phyloP scores from a whole-genome alignment of 2,797 vertebrate species.

The Sebastiscus tertius region DNA sequence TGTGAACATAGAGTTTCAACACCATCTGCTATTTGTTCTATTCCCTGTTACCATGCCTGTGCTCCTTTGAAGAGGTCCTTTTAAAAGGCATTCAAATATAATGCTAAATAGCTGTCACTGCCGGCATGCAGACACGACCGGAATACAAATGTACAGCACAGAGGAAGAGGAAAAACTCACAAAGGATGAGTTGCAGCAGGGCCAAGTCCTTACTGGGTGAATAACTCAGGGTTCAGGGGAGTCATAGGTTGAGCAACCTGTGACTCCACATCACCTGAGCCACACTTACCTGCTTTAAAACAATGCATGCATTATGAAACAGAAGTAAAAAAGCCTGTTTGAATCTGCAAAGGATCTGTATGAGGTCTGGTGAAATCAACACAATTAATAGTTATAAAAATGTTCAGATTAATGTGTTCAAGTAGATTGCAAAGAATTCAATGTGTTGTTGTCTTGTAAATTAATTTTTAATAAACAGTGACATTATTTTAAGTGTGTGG shows the following conservation, averaged over 20 bases:
- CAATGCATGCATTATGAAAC: slow-evolving; percentile 1
- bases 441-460: neutral
- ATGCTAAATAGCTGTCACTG: slow-evolving; percentile 82
- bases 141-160: slow-evolving; percentile 68
- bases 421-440: neutral
- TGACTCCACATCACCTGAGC: neutral
- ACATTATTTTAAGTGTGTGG: neutral
- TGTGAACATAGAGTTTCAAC: slow-evolving; percentile 76
- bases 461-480: neutral
- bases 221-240: slow-evolving; percentile 3
- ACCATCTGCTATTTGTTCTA: slow-evolving; percentile 83
- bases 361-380: neutral
- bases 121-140: slow-evolving; percentile 44
- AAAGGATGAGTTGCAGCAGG: slow-evolving; percentile 27
- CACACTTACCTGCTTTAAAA: slow-evolving; percentile 29
- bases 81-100: slow-evolving; percentile 79
- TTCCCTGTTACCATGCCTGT: slow-evolving; percentile 65
- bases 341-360: neutral
- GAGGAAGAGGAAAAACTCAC: slow-evolving; percentile 21
- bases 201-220: neutral
- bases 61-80: slow-evolving; percentile 73
- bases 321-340: neutral
- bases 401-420: neutral
- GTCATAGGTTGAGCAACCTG: slow-evolving; percentile 8
- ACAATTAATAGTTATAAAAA: neutral